Conservation (phyloP, 2,113 vertebrate species). For the Malaclemys terrapin region DNA sequence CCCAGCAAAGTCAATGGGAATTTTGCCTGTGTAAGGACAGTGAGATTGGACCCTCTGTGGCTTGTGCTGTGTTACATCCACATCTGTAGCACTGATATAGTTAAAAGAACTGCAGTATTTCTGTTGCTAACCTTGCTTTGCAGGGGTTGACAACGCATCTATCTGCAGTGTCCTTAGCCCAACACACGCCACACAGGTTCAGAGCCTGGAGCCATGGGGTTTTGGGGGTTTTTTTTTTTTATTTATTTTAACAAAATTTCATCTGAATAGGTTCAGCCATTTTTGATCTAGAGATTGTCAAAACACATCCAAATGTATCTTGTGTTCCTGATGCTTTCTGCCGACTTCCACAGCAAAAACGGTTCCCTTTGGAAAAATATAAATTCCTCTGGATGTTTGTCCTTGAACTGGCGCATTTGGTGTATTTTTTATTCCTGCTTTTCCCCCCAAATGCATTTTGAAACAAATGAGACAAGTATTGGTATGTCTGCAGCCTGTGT, state of each 20-base stretch:
- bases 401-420: not conserved
- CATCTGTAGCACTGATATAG: not conserved
- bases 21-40: not conserved
- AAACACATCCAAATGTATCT: conserved; percentile 17
- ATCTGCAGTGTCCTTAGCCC: conserved; percentile 19
- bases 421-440: not conserved
- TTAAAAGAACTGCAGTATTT: not conserved
- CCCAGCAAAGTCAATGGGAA: not conserved
- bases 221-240: not conserved
- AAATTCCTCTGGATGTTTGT: not conserved
- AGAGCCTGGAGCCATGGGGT: not conserved
- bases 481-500: conserved; percentile 16
- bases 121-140: conserved; percentile 7
- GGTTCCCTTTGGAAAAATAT: not conserved
- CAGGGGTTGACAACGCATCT: conserved; percentile 12
- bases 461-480: not conserved
- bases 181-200: not conserved
- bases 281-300: conserved; percentile 23
- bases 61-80: conserved; percentile 5
- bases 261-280: not conserved
- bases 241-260: not conserved
- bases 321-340: not conserved
- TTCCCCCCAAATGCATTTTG: not conserved
- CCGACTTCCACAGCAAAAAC: not conserved
- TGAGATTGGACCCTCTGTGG: not conserved